These are phyloP conservation scores for Nerophis lumbriciformis DNA, from an alignment of 2,113 vertebrate genomes.

Conservation along the genomic window DNA sequence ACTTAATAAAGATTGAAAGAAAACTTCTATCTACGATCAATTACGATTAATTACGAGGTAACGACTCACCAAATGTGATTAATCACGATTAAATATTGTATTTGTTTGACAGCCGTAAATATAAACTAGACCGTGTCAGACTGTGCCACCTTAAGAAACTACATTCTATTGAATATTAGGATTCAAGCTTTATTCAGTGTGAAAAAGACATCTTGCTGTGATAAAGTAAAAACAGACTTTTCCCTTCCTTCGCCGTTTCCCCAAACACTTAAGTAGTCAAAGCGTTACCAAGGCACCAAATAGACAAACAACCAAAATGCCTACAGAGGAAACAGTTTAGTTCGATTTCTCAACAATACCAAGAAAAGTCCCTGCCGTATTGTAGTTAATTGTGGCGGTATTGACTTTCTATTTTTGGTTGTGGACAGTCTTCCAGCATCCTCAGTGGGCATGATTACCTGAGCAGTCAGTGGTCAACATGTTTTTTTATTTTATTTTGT, in stretches of 20 bases:
- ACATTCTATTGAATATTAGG: too few species aligned
- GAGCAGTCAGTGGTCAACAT: constrained; percentile 30
- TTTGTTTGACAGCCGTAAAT: too few species aligned
- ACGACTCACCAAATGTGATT: too few species aligned
- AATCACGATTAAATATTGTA: too few species aligned
- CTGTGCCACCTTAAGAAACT: too few species aligned
- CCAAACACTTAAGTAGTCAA: neutral
- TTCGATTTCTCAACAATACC: neutral
- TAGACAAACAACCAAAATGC: neutral
- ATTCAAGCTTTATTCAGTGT: too few species aligned
- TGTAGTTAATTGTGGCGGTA: constrained; percentile 1
- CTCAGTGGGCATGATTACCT: constrained; percentile 58
- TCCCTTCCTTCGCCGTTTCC: neutral
- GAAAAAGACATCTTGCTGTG: too few species aligned
- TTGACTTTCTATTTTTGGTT: constrained; percentile 17
- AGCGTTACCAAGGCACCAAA: neutral
- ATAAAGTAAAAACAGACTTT: neutral
- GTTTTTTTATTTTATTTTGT: constrained; percentile 43
- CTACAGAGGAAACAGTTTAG: too few species aligned
- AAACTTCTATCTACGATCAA: too few species aligned
- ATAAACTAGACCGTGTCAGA: too few species aligned
- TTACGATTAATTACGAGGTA: too few species aligned
- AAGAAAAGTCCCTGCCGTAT: constrained; percentile 1
- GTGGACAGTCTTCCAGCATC: constrained; percentile 32
- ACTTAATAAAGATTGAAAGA: too few species aligned